Conservation (phyloP, 2,113 vertebrate genomes). For the Stigmatopora nigra region DNA sequence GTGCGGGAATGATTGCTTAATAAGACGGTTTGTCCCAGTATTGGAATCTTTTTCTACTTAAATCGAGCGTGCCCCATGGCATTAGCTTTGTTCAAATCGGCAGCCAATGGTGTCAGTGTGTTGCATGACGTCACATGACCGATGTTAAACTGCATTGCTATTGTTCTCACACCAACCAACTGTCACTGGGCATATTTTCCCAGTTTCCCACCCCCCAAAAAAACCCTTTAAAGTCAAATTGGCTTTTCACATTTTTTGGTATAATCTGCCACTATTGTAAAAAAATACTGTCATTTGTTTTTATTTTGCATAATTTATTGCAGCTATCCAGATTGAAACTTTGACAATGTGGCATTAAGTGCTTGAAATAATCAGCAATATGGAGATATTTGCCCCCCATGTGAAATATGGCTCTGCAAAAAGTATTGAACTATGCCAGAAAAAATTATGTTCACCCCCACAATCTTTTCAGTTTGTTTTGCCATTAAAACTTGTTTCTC, state of each 20-base stretch:
- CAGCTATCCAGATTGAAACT: background rate
- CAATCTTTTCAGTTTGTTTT: too few species aligned
- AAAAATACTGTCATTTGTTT: background rate
- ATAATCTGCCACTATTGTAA: background rate
- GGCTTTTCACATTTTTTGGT: background rate
- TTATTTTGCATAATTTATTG: background rate
- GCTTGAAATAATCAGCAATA: too few species aligned
- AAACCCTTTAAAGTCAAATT: background rate
- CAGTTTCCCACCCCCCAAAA: constrained; percentile 1
- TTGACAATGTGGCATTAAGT: background rate
- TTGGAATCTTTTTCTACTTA: background rate
- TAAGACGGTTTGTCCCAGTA: background rate
- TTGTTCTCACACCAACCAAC: constrained; percentile 55
- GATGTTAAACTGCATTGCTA: constrained; percentile 33
- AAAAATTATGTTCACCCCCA: too few species aligned
- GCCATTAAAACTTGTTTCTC: too few species aligned
- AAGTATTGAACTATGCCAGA: too few species aligned
- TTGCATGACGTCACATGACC: constrained; percentile 33
- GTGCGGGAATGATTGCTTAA: background rate
- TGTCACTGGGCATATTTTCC: constrained; percentile 24
- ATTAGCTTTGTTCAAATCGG: constrained; percentile 53
- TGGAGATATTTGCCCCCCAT: too few species aligned
- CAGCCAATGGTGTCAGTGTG: constrained; percentile 49
- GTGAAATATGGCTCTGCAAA: too few species aligned
- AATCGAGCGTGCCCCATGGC: constrained; percentile 15